Evolutionary conservation across 2,113 vertebrate genomes (phyloP).

Genomic region (Rattus norvegicus): DNA sequence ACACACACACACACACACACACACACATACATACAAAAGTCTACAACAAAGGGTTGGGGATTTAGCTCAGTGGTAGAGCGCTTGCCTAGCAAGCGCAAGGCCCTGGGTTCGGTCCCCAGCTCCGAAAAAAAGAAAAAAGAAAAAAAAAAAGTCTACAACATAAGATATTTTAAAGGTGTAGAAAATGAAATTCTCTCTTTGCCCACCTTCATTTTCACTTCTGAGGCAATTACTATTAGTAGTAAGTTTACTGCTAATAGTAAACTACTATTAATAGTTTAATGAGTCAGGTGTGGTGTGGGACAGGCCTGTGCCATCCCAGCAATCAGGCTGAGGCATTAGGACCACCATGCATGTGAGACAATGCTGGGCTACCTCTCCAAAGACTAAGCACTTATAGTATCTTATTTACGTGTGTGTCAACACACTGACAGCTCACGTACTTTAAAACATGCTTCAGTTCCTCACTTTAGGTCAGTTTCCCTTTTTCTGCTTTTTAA

Average conservation of each 20-base stretch:
- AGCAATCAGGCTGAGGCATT: neutral
- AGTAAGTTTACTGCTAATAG: too few species aligned
- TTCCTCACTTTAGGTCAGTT: constrained; percentile 44
- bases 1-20: neutral
- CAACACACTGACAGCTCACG: neutral
- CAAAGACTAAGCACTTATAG: neutral
- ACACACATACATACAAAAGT: neutral
- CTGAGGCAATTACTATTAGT: neutral
- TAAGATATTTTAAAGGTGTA: constrained; percentile 48
- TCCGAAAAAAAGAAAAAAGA: too few species aligned
- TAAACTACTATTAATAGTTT: neutral
- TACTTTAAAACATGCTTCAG: constrained; percentile 41
- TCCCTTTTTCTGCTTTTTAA: constrained; percentile 38
- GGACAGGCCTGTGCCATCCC: neutral
- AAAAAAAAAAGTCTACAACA: neutral
- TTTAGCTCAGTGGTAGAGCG: too few species aligned
- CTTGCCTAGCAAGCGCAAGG: too few species aligned
- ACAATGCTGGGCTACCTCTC: neutral
- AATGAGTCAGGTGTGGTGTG: neutral
- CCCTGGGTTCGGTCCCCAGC: too few species aligned
- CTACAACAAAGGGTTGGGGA: too few species aligned
- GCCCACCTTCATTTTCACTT: neutral
- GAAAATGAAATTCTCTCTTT: constrained; percentile 43
- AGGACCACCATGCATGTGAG: neutral
- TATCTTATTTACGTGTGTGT: neutral